These are phyloP conservation scores for Mastomys coucha DNA, from an alignment of 2,113 vertebrate species.

Conservation along the genomic window DNA sequence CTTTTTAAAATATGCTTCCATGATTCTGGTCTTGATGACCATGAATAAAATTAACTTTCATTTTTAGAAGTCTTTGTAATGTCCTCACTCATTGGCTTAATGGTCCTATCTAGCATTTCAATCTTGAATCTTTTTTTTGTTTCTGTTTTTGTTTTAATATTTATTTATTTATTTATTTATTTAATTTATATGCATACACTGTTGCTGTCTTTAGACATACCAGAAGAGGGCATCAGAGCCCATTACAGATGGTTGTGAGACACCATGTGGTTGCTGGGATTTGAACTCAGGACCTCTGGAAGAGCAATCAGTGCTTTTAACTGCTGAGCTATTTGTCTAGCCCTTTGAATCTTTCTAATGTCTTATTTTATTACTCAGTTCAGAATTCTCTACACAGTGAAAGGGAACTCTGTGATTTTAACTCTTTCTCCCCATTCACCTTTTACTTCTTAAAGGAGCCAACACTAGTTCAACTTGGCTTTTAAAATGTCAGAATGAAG, in stretches of 20 bases:
- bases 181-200: too few species aligned
- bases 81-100: background rate
- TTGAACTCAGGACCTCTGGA: too few species aligned
- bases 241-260: too few species aligned
- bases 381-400: slow-evolving; percentile 3
- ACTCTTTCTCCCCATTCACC: background rate
- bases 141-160: too few species aligned
- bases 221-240: too few species aligned
- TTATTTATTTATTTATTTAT: too few species aligned
- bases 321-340: too few species aligned
- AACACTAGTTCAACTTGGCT: background rate
- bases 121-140: slow-evolving; percentile 32
- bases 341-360: slow-evolving; percentile 28
- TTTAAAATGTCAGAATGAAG: slow-evolving; percentile 28
- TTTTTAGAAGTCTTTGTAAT: slow-evolving; percentile 45
- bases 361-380: slow-evolving; percentile 42
- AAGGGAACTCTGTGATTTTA: slow-evolving; percentile 14
- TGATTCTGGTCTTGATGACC: slow-evolving; percentile 55
- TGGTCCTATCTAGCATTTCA: slow-evolving; percentile 10
- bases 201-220: too few species aligned
- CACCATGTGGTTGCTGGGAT: too few species aligned
- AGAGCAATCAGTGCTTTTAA: too few species aligned
- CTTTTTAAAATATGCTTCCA: slow-evolving; percentile 25
- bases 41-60: slow-evolving; percentile 61
- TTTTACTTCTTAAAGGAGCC: slow-evolving; percentile 18